Conservation (phyloP, 1,140 invertebrate genomes). For the Euura saliciscinereae region DNA sequence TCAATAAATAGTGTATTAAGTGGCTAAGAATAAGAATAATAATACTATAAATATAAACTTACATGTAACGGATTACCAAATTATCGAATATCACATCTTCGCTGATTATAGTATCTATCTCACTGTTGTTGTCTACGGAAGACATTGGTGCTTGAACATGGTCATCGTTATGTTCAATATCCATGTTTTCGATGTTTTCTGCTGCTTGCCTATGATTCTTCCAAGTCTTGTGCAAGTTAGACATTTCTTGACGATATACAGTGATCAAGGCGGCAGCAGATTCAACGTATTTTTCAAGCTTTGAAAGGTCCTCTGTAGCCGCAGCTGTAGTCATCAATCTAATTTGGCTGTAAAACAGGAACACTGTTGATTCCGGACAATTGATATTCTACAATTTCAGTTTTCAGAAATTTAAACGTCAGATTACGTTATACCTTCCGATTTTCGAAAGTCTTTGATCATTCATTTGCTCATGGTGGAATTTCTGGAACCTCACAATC, state of each 20-base stretch:
- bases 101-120: not conserved
- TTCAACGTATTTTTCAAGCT: constrained; percentile 28
- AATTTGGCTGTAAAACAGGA: constrained; percentile 26
- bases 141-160: constrained; percentile 1
- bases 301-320: constrained; percentile 27
- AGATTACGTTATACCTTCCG: constrained; percentile 19
- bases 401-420: no score
- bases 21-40: no score
- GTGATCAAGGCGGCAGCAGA: constrained; percentile 28
- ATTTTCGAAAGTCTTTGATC: constrained; percentile 22
- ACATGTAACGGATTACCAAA: constrained; percentile 40
- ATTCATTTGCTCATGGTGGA: constrained; percentile 15
- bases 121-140: constrained; percentile 9
- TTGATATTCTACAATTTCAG: no score
- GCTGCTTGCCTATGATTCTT: not conserved
- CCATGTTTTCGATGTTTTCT: constrained; percentile 13
- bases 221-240: constrained; percentile 14
- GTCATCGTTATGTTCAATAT: constrained; percentile 13
- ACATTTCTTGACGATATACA: constrained; percentile 27
- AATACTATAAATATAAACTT: constrained; percentile 25
- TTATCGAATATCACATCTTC: constrained; percentile 43
- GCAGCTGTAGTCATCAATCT: not conserved
- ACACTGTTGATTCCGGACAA: not conserved
- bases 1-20: no score
- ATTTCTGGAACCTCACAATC: constrained; percentile 26